Percentiles rank a stretch among this genome's conserved stretches.
phyloP scores from a whole-genome alignment of 1,140 invertebrate genomes.

The Plectrocnemia conspersa region DNA sequence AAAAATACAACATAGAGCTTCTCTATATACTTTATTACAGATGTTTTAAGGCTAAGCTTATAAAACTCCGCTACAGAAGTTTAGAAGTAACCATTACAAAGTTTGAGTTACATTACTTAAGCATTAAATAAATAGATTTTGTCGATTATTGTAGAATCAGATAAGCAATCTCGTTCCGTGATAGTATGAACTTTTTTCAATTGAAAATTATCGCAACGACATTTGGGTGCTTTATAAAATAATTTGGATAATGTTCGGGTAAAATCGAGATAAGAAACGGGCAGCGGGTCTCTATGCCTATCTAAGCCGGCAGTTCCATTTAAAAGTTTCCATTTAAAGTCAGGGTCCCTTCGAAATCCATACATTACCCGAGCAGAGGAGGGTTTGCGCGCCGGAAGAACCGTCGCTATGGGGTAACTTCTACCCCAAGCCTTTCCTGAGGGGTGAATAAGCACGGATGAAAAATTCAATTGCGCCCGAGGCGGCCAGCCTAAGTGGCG shows the following conservation, averaged over 20 bases:
- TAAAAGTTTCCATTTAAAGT: slow-evolving; percentile 8
- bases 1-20: no score
- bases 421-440: slow-evolving; percentile 1
- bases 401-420: not conserved
- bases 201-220: no score
- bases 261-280: not conserved
- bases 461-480: slow-evolving; percentile 32
- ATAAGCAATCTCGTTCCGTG: no score
- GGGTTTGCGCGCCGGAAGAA: slow-evolving; percentile 7
- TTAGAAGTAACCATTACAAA: no score
- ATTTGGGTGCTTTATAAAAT: no score
- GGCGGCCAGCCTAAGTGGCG: slow-evolving; percentile 20
- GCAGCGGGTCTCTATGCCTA: slow-evolving; percentile 15
- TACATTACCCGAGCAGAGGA: slow-evolving; percentile 12
- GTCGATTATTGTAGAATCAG: no score
- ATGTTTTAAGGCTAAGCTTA: no score
- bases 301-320: slow-evolving; percentile 15
- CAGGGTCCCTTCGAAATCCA: slow-evolving; percentile 7
- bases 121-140: no score
- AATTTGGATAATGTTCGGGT: not conserved
- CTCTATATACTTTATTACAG: no score
- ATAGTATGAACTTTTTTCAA: no score
- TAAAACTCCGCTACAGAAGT: no score
- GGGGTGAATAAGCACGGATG: slow-evolving; percentile 23
- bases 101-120: no score